Evolutionary conservation across 2,888 invertebrate species (phyloP), one percentile per base, ranked within the genome.

Genomic region (Coenonympha glycerion): DNA sequence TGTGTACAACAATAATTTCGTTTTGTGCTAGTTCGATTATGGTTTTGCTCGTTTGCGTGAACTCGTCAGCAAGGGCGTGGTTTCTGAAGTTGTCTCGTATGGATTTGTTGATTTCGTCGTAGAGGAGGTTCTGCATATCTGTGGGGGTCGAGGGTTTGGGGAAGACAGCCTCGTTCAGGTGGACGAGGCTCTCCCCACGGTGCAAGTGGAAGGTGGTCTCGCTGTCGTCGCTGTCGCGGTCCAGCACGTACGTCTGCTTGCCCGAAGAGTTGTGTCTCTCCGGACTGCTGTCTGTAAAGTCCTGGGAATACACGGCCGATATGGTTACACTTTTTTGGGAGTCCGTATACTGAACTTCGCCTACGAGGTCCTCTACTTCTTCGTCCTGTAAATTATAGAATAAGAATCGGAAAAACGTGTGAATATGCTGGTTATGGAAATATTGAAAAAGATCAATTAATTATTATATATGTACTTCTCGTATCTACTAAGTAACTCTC

Each of bases 31-130:
- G 62, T 60, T 89, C 79, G 30, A 90, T 68, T 37, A 89, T 86
- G 2, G 90, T 90, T 74, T 88, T 89, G 59, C 90, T 90, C 0
- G 90, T 90, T 71, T 90, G 90, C 6, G 90, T 90, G 53, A 71
- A 83, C 64, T 87, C 87, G 61, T 79, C 76, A 9, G 75, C 66
- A 53, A 58, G 0, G 21, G 9, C 31, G 59, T 60, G 52, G 56
- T 59, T 54, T 28, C 18, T 24, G 3, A 24, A 9, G 13, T 22
- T 33, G 13, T 21, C 21, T 9, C 13, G 15, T 21, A 21, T 21
- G 3, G 30, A 21, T 44, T 31, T 45, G 16, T 22, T 34, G 16
- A 15, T 19, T 16, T 34, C 31, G 6, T 15, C 15, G 5, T 24
- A 16, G 11, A 24, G 8, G 5, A 18, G 16, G 66, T 65, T 15